Conservation (phyloP, 2,113 vertebrate species). For the Zapornia atra region DNA sequence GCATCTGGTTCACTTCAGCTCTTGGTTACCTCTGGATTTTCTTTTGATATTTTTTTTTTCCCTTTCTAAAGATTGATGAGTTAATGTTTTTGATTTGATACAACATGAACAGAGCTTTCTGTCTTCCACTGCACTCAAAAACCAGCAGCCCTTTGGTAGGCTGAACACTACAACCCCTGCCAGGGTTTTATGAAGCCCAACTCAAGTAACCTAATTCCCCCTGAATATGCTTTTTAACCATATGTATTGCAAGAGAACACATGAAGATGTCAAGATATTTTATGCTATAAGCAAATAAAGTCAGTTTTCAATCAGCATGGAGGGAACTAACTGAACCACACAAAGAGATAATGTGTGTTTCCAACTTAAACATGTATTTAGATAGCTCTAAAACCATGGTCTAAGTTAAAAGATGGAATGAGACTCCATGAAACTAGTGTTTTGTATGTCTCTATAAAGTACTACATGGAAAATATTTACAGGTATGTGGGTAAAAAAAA, state of each 20-base stretch:
- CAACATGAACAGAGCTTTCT: not conserved
- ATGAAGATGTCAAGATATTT: not conserved
- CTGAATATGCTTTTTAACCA: not conserved
- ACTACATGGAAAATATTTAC: not conserved
- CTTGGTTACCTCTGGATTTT: slow-evolving; percentile 23
- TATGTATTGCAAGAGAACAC: not conserved
- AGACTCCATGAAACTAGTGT: not conserved
- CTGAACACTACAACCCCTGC: not conserved
- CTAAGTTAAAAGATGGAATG: not conserved
- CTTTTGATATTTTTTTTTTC: not conserved
- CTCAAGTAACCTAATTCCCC: not conserved
- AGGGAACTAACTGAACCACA: not conserved
- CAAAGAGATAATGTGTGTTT: not conserved
- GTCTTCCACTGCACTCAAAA: not conserved
- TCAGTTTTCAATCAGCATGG: not conserved
- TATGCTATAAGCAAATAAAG: slow-evolving; percentile 13
- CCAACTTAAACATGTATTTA: not conserved
- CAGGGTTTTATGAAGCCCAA: not conserved
- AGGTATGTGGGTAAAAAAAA: not conserved
- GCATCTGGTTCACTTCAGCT: slow-evolving; percentile 42
- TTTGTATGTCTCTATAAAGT: not conserved
- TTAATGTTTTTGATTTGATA: slow-evolving; percentile 5
- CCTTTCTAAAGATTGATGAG: not conserved
- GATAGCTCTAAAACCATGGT: not conserved
- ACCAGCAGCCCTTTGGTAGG: not conserved